Evolutionary conservation across 2,797 vertebrate species (phyloP).

Genomic region (Rhinophrynus dorsalis): DNA sequence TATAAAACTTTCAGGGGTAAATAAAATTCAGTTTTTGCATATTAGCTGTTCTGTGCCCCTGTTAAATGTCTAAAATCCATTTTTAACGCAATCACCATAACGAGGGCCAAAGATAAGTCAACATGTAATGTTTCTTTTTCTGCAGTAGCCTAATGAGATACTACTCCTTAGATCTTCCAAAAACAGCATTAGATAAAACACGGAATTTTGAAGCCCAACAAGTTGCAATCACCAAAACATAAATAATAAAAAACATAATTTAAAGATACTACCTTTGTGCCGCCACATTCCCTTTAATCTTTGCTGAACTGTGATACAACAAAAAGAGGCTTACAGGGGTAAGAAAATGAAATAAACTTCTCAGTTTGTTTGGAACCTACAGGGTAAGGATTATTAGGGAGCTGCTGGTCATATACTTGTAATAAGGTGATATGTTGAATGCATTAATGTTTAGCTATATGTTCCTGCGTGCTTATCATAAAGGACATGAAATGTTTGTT

Average conservation of each 20-base stretch:
- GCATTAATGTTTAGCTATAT: not conserved
- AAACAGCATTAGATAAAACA: constrained; percentile 22
- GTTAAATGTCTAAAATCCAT: constrained; percentile 16
- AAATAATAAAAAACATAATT: constrained; percentile 18
- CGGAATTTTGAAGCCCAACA: constrained; percentile 13
- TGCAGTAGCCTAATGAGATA: constrained; percentile 23
- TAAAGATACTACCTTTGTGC: not conserved
- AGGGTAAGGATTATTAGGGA: not conserved
- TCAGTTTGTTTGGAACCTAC: constrained; percentile 12
- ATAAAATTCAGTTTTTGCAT: not conserved
- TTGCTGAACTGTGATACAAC: not conserved
- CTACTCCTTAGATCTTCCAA: constrained; percentile 25
- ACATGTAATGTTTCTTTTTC: constrained; percentile 5
- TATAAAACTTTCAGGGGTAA: not conserved
- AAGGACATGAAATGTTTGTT: not conserved
- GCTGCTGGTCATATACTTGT: not conserved
- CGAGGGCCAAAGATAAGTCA: constrained; percentile 34
- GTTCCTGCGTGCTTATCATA: not conserved
- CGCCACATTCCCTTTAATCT: constrained; percentile 19
- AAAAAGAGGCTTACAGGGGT: not conserved
- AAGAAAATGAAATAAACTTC: constrained; percentile 12
- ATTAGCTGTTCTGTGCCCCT: constrained; percentile 2
- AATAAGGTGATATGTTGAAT: too few relatives aligned
- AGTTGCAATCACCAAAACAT: constrained; percentile 10
- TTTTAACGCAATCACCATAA: constrained; percentile 6